Conservation (phyloP, 2,113 vertebrate genomes). For the Microtus richardsoni region DNA sequence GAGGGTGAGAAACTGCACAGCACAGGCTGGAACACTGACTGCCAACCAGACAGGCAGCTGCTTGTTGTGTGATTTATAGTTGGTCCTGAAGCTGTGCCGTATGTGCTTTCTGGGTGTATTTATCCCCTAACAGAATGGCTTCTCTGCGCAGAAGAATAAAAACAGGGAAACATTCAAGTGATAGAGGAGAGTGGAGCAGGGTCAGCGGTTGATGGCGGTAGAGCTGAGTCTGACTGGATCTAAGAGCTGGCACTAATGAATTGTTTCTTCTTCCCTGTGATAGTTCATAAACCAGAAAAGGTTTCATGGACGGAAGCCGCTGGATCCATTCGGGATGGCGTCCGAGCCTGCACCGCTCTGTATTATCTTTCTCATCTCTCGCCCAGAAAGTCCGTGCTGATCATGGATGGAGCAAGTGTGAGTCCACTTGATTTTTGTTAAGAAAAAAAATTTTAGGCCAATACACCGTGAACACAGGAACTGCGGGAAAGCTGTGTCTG, state of each 20-base stretch:
- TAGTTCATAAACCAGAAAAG: conserved; percentile 94
- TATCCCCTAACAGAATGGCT: conserved; percentile 2
- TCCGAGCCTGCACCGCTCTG: conserved; percentile 94
- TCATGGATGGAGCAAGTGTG: conserved; percentile 96
- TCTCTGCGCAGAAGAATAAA: neutral
- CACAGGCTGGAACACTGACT: neutral
- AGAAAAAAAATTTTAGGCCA: neutral
- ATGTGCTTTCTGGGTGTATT: neutral
- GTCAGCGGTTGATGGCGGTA: fast-evolving
- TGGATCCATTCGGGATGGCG: conserved; percentile 91
- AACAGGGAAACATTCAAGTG: neutral
- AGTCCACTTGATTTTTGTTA: conserved; percentile 78
- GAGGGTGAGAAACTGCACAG: neutral
- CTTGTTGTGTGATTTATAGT: no score
- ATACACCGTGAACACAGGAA: neutral
- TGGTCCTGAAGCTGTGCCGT: neutral
- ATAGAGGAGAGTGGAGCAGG: neutral
- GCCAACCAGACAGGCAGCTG: neutral
- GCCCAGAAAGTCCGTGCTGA: conserved; percentile 91
- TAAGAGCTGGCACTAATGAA: neutral
- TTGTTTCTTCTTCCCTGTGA: conserved; percentile 42
- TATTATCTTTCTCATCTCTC: conserved; percentile 92
- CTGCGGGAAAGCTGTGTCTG: neutral
- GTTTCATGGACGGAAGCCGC: conserved; percentile 91
- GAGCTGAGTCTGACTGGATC: neutral